Evolutionary conservation across 1,140 invertebrate genomes (phyloP).

Genomic region (Physella acuta): DNA sequence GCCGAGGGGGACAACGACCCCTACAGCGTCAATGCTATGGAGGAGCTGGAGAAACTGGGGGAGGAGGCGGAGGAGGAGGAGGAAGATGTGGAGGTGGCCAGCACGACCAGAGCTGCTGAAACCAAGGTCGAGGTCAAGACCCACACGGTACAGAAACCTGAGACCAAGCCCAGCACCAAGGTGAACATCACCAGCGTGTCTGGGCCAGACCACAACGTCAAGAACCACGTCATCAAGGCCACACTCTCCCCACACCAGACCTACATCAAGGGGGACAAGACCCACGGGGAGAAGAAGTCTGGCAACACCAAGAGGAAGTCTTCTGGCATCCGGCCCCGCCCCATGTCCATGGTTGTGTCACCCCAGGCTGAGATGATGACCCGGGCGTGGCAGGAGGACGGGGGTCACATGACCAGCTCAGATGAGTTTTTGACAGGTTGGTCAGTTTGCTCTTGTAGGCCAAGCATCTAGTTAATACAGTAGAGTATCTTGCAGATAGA

Average conservation of each 20-base stretch:
- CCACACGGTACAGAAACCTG: neutral
- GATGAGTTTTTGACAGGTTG: slow-evolving; percentile 40
- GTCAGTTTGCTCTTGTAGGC: neutral
- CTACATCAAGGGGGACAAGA: slow-evolving; percentile 7
- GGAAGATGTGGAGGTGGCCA: slow-evolving; percentile 3
- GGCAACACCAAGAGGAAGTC: slow-evolving; percentile 12
- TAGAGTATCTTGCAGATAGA: neutral
- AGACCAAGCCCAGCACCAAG: neutral
- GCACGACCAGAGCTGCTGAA: neutral
- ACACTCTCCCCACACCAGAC: neutral
- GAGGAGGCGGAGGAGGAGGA: slow-evolving; percentile 40
- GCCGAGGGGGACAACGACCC: slow-evolving; percentile 41
- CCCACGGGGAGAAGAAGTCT: slow-evolving; percentile 16
- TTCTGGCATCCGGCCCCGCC: slow-evolving; percentile 32
- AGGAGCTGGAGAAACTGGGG: slow-evolving; percentile 52
- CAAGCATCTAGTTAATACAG: neutral
- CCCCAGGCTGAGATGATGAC: slow-evolving; percentile 28
- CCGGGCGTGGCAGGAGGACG: slow-evolving; percentile 35
- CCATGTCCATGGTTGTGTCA: slow-evolving; percentile 45
- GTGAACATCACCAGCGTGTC: neutral
- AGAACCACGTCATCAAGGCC: neutral
- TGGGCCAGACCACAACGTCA: neutral
- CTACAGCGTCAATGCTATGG: slow-evolving; percentile 55
- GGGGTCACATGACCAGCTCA: slow-evolving; percentile 31
- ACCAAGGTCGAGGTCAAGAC: neutral